A percentile compares a stretch with the other conserved stretches of the same genome.
Conservation (phyloP, 2,888 invertebrate species). For the Eupithecia inturbata region DNA sequence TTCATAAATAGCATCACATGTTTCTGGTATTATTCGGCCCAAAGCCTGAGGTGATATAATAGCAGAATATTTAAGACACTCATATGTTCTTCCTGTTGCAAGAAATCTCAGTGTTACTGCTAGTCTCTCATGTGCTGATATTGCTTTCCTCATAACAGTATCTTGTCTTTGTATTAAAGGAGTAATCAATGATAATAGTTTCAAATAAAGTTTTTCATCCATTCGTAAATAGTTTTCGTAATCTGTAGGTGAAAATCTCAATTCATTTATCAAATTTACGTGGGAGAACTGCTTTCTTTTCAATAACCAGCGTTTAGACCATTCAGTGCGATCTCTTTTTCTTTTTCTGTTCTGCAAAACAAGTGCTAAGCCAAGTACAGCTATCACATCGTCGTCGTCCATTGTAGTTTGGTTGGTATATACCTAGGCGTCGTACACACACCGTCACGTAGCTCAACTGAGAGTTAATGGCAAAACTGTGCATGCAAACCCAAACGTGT, state of each 20-base stretch:
- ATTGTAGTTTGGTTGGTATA: constrained; percentile 22
- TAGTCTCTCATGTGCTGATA: constrained; percentile 32
- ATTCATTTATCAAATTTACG: constrained; percentile 41
- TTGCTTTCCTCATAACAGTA: constrained; percentile 32
- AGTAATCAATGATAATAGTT: constrained; percentile 29
- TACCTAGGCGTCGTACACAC: neutral
- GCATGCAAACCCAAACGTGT: constrained; percentile 26
- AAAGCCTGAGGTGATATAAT: constrained; percentile 28
- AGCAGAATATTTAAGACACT: constrained; percentile 29
- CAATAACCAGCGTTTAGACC: constrained; percentile 42
- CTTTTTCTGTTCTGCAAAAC: constrained; percentile 35
- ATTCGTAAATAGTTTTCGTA: constrained; percentile 45
- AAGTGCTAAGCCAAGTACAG: constrained; percentile 31
- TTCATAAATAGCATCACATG: constrained; percentile 36
- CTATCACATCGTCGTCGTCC: constrained; percentile 32
- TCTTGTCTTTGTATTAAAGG: constrained; percentile 30
- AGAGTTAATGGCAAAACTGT: constrained; percentile 21
- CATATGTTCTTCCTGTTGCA: constrained; percentile 33
- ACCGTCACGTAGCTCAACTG: constrained; percentile 16
- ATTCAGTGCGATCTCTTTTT: constrained; percentile 31
- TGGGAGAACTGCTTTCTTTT: constrained; percentile 37
- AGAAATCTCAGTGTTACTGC: constrained; percentile 33
- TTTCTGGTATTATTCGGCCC: constrained; percentile 37
- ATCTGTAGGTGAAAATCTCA: constrained; percentile 41
- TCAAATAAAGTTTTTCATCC: constrained; percentile 42